These are phyloP conservation scores for Amorpha juglandis DNA, from an alignment of 2,888 invertebrate genomes.

Conservation along the genomic window DNA sequence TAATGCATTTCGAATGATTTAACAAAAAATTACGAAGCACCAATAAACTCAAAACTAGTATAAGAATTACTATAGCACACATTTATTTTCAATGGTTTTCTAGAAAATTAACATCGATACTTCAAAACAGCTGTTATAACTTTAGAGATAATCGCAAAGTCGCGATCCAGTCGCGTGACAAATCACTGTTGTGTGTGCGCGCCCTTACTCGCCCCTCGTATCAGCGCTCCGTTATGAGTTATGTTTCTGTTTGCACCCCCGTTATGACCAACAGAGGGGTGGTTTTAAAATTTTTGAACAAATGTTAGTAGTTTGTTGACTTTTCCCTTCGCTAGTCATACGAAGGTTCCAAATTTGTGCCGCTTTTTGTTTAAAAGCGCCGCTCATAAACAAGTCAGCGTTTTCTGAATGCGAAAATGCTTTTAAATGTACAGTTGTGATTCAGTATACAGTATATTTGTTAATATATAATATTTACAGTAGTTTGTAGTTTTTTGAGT, in stretches of 20 bases:
- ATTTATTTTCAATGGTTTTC: background rate
- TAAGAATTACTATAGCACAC: background rate
- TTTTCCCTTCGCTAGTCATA: slow-evolving; percentile 1
- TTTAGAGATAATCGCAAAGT: background rate
- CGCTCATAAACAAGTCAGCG: slow-evolving; percentile 7
- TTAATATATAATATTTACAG: background rate
- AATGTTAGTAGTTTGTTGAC: slow-evolving; percentile 16
- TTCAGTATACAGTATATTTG: background rate
- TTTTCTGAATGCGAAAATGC: background rate
- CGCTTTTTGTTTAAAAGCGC: background rate
- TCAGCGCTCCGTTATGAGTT: slow-evolving; percentile 28
- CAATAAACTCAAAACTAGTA: background rate
- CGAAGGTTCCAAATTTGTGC: slow-evolving; percentile 10
- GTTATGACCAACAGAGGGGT: slow-evolving; percentile 13
- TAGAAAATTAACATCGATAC: background rate
- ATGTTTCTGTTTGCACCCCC: slow-evolving; percentile 24
- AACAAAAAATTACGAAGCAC: background rate
- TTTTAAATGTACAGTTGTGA: background rate
- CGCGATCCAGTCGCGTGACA: background rate
- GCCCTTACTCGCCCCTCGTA: slow-evolving; percentile 20
- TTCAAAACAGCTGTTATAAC: background rate
- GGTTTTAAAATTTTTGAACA: slow-evolving; percentile 7
- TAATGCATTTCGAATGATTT: too few relatives aligned
- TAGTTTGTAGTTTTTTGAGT: background rate
- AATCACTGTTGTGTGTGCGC: background rate